These are phyloP conservation scores for Callopanchax toddi DNA, from an alignment of 2,113 vertebrate species.

Conservation along the genomic window DNA sequence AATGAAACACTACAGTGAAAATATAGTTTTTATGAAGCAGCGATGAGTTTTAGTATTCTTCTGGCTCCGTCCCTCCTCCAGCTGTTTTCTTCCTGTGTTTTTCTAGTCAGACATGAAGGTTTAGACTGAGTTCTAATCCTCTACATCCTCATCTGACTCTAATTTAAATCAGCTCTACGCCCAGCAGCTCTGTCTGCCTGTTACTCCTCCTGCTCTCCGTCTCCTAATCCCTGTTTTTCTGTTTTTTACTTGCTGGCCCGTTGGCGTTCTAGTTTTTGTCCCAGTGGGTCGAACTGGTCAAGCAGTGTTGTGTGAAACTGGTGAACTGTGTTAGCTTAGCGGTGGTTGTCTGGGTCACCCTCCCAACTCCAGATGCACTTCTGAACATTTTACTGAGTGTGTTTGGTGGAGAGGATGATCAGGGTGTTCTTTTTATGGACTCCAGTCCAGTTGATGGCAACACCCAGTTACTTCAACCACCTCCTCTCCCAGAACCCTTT, in stretches of 20 bases:
- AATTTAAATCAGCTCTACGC: slow-evolving; percentile 21
- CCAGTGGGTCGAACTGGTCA: slow-evolving; percentile 18
- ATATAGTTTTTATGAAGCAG: too few species aligned
- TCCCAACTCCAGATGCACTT: neutral
- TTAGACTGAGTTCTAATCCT: slow-evolving; percentile 6
- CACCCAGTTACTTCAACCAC: too few species aligned
- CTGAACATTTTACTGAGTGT: too few species aligned
- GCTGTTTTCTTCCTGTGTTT: neutral
- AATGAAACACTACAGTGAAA: too few species aligned
- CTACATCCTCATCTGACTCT: neutral
- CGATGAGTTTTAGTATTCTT: too few species aligned
- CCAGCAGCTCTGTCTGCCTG: slow-evolving; percentile 3
- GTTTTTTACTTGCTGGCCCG: slow-evolving; percentile 11
- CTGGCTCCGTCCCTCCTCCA: too few species aligned
- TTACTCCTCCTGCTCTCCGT: neutral
- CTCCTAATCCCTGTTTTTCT: slow-evolving; percentile 14
- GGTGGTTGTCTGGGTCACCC: slow-evolving; percentile 7
- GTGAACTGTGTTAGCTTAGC: slow-evolving; percentile 18
- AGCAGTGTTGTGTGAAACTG: slow-evolving; percentile 40
- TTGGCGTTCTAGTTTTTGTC: slow-evolving; percentile 36
- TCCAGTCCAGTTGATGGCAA: too few species aligned
- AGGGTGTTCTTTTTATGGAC: too few species aligned
- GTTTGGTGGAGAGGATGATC: too few species aligned
- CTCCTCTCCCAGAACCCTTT: too few species aligned
- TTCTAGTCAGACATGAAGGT: neutral